phyloP scores from a whole-genome alignment of 2,797 vertebrate genomes.

The Lateolabrax maculatus region DNA sequence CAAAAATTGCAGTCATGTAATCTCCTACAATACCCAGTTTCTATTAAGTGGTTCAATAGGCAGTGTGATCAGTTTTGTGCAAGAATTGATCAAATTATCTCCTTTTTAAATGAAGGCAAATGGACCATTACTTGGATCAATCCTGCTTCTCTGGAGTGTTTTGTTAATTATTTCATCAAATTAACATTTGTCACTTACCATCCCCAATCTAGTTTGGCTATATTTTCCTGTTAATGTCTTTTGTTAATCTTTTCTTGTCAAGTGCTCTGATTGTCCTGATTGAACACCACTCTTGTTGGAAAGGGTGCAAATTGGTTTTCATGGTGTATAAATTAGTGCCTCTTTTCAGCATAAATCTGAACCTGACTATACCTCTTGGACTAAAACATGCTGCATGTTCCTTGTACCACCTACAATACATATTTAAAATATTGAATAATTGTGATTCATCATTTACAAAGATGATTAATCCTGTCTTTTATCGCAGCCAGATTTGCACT shows the following conservation, averaged over 20 bases:
- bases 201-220: conserved; percentile 28
- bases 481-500: background rate
- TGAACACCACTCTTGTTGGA: conserved; percentile 51
- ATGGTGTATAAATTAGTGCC: conserved; percentile 64
- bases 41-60: conserved; percentile 2
- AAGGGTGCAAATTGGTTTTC: conserved; percentile 66
- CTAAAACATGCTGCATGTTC: conserved; percentile 27
- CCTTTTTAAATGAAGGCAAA: conserved; percentile 20
- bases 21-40: background rate
- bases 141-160: conserved; percentile 38
- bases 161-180: conserved; percentile 59
- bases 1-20: conserved; percentile 2
- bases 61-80: conserved; percentile 23
- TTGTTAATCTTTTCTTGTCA: conserved; percentile 58
- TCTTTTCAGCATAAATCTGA: conserved; percentile 41
- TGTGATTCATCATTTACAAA: conserved; percentile 18
- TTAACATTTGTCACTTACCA: conserved; percentile 50
- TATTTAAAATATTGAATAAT: conserved; percentile 10
- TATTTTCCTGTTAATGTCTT: conserved; percentile 40
- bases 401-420: conserved; percentile 11
- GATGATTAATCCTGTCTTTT: conserved; percentile 6
- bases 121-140: conserved; percentile 38
- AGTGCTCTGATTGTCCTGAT: conserved; percentile 55
- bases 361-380: conserved; percentile 26
- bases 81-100: conserved; percentile 38